phyloP scores from a whole-genome alignment of 2,888 invertebrate species.

The Trichogramma evanescens region DNA sequence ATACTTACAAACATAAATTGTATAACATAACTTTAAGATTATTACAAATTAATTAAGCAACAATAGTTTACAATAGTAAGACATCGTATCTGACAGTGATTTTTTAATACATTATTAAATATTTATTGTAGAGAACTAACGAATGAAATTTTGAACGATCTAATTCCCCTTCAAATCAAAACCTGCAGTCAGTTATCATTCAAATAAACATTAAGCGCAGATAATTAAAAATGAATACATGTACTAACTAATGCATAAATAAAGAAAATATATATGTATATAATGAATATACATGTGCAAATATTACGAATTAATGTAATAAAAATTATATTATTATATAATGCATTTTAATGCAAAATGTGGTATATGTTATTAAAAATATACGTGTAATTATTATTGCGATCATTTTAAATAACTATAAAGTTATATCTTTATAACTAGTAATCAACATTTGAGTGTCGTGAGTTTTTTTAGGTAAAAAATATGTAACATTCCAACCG shows the following conservation, averaged over 20 bases:
- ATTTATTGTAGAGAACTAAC: slow-evolving; percentile 3
- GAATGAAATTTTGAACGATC: neutral
- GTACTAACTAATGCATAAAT: slow-evolving; percentile 41
- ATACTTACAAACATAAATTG: slow-evolving; percentile 9
- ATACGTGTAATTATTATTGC: slow-evolving; percentile 28
- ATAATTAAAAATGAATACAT: slow-evolving; percentile 13
- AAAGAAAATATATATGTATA: slow-evolving; percentile 32
- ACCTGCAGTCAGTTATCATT: slow-evolving; percentile 44
- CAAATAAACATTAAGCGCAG: slow-evolving; percentile 41
- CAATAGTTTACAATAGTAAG: slow-evolving; percentile 25
- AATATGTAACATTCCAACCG: slow-evolving; percentile 58
- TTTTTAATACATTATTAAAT: slow-evolving; percentile 24
- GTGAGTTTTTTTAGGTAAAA: slow-evolving; percentile 40
- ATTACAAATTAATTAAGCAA: slow-evolving; percentile 14
- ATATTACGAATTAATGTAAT: slow-evolving; percentile 32
- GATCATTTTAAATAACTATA: slow-evolving; percentile 26
- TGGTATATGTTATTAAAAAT: slow-evolving; percentile 36
- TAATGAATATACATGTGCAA: slow-evolving; percentile 31
- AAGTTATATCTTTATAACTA: slow-evolving; percentile 12
- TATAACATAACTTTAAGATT: slow-evolving; percentile 3
- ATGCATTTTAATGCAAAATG: slow-evolving; percentile 31
- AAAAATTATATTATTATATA: slow-evolving; percentile 33
- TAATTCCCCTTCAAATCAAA: slow-evolving; percentile 42
- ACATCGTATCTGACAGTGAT: slow-evolving; percentile 27
- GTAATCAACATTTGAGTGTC: slow-evolving; percentile 30